Evolutionary conservation across 2,113 vertebrate species (phyloP).

Genomic region (Chloropsis hardwickii): DNA sequence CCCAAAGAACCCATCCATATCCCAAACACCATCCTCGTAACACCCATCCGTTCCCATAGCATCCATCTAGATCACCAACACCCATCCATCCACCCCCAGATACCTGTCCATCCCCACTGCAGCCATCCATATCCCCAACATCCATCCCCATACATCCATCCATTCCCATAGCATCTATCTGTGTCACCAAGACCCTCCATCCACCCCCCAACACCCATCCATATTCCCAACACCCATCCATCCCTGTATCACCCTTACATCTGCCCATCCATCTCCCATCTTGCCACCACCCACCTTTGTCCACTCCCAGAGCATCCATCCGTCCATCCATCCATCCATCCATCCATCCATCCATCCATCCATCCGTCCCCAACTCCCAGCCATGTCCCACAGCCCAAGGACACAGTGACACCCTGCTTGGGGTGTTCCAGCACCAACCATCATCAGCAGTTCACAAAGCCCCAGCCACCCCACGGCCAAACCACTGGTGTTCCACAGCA

Average conservation of each 20-base stretch:
- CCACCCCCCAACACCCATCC: not conserved
- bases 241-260: not conserved
- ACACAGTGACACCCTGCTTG: fast-evolving
- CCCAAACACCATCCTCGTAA: not conserved
- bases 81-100: not conserved
- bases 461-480: not conserved
- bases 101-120: not conserved
- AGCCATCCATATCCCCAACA: not conserved
- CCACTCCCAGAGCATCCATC: not conserved
- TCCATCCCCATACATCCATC: not conserved
- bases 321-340: not conserved
- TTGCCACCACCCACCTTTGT: not conserved
- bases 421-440: not conserved
- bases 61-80: not conserved
- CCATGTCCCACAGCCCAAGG: not conserved
- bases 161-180: not conserved
- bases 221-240: not conserved
- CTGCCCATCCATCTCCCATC: not conserved
- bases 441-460: not conserved
- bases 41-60: not conserved
- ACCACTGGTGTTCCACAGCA: not conserved
- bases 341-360: not conserved
- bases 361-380: not conserved
- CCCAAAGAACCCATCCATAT: not conserved
- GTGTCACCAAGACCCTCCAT: not conserved